Evolutionary conservation across 2,797 vertebrate genomes (phyloP), one percentile per base, ranked within the genome.

Genomic region (Apogon talboti): DNA sequence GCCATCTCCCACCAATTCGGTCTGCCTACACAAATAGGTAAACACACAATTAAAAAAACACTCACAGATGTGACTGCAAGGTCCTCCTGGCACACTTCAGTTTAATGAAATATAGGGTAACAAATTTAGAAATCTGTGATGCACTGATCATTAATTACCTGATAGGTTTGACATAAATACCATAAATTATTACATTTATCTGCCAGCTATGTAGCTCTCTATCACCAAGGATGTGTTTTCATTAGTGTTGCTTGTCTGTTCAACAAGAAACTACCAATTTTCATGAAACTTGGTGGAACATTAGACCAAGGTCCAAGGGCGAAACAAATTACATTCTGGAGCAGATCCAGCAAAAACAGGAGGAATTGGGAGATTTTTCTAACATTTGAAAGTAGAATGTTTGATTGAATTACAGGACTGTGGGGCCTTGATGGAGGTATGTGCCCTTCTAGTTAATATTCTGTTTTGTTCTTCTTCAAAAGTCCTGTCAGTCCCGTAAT

Each of bases 401-500:
- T 10, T 35, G 33, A 35, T 35, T 35, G 33, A 35, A 35, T 35
- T 35, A 35, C 7, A 35, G 33, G 33, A 35, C 33, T 10, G 9
- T 35, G 33, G 33, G 33, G 33, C 9, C 5, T 35, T 35, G 33
- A 35, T 10, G 7, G 33, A 35, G 33, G 9, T 35, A 35, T 10
- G 9, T 9, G 51, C 37, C 30, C 18, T 56, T 30, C 33, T 35
- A 35, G 62, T 80, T 69, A 66, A 64, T 60, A 75, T 82, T 78
- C 30, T 2, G 57, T 52, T 70, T 67, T 66, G 58, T 43, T 66
- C 16, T 42, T 30, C 19, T 15, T 76, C 14, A 52, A 57, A 71
- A 52, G 47, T 81, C 67, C 61, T 57, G 43, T 83, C 69, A 44
- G 54, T 64, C 7, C 15, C 74, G 54, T 60, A 40, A 68, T 75